phyloP scores from a whole-genome alignment of 2,113 vertebrate genomes.

The Sylvicapra grimmia region DNA sequence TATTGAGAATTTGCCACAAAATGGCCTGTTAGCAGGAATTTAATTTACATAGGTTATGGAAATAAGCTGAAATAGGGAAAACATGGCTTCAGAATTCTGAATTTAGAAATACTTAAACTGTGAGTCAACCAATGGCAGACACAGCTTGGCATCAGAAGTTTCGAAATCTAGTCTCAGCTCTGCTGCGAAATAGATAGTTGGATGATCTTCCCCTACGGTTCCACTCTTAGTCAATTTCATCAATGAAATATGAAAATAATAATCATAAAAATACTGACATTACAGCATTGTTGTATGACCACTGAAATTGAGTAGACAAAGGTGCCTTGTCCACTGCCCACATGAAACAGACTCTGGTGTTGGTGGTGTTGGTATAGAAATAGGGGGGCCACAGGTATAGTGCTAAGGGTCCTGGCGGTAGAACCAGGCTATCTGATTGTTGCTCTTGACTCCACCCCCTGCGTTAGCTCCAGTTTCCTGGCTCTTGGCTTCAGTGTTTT shows the following conservation, averaged over 20 bases:
- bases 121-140: not conserved
- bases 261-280: not conserved
- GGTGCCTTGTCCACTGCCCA: not conserved
- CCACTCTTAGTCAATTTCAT: not conserved
- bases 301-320: not conserved
- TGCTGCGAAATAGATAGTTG: not conserved
- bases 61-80: constrained; percentile 23
- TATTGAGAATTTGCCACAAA: constrained; percentile 23
- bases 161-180: not conserved
- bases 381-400: too few relatives aligned
- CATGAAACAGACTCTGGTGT: not conserved
- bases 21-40: constrained; percentile 27
- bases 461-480: not conserved
- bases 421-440: not conserved
- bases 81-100: not conserved
- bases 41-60: constrained; percentile 21
- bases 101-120: constrained; percentile 2
- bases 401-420: not conserved
- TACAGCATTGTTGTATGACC: not conserved
- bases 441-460: not conserved
- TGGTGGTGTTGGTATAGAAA: not conserved
- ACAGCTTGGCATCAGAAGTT: not conserved
- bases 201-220: not conserved
- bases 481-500: not conserved
- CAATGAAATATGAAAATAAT: not conserved